These are phyloP conservation scores for Drosophila sulfurigaster DNA, from an alignment of 1,140 invertebrate species.

Conservation along the genomic window DNA sequence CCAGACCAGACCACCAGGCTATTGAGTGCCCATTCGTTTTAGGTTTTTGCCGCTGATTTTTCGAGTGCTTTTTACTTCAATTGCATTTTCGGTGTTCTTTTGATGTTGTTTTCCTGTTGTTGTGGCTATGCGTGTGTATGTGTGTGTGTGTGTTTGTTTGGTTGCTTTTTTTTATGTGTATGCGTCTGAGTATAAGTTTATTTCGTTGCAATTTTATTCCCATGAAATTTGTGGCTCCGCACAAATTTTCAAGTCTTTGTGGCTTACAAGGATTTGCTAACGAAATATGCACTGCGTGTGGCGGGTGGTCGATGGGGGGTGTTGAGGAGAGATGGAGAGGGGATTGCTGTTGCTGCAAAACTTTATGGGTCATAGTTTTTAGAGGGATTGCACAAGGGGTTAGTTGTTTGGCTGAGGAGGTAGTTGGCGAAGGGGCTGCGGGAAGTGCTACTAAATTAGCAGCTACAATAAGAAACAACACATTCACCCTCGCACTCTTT, in stretches of 20 bases:
- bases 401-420: not conserved
- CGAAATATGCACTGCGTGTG: slow-evolving; percentile 76
- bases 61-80: slow-evolving; percentile 76
- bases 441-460: slow-evolving; percentile 60
- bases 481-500: slow-evolving; percentile 19
- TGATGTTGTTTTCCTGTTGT: slow-evolving; percentile 54
- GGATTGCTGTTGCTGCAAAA: slow-evolving; percentile 56
- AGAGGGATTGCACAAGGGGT: slow-evolving; percentile 28
- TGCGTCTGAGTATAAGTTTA: slow-evolving; percentile 60
- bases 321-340: not conserved
- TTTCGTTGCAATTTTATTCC: slow-evolving; percentile 80
- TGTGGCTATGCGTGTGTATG: not conserved
- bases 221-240: slow-evolving; percentile 75
- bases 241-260: slow-evolving; percentile 83
- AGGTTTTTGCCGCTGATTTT: slow-evolving; percentile 78
- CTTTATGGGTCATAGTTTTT: slow-evolving; percentile 65
- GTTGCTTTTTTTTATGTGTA: not conserved
- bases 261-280: slow-evolving; percentile 78
- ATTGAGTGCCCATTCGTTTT: slow-evolving; percentile 74
- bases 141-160: not conserved
- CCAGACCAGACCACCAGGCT: slow-evolving; percentile 24
- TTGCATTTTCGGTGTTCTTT: slow-evolving; percentile 71
- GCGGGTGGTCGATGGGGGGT: slow-evolving; percentile 9
- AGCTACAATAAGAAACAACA: slow-evolving; percentile 47
- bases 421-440: not conserved